Conservation (phyloP, 2,113 vertebrate species). For the Ammodytes dubius region DNA sequence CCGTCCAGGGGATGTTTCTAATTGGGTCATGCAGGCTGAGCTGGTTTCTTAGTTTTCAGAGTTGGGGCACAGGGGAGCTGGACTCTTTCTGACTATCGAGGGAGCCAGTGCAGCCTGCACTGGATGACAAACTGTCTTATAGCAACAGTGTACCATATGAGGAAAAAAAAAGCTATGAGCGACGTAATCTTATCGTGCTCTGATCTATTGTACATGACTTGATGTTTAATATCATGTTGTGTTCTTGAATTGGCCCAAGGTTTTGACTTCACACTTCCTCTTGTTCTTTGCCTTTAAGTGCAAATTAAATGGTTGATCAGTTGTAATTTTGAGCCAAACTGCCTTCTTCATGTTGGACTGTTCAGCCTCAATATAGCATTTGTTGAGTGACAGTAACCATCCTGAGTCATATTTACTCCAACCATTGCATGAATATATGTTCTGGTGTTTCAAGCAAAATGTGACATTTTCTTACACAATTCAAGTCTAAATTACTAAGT, state of each 20-base stretch:
- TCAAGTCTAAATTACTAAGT: neutral
- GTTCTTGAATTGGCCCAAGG: neutral
- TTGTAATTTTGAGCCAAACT: neutral
- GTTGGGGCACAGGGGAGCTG: slow-evolving; percentile 73
- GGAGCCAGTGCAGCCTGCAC: slow-evolving; percentile 53
- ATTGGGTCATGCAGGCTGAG: slow-evolving; percentile 76
- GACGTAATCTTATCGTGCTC: neutral
- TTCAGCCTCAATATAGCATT: no score
- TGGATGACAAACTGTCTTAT: slow-evolving; percentile 24
- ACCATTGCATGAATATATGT: neutral
- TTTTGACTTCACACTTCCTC: neutral
- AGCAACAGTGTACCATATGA: slow-evolving; percentile 2
- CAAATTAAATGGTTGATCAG: neutral
- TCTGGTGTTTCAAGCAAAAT: slow-evolving; percentile 17
- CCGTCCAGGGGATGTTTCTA: slow-evolving; percentile 65
- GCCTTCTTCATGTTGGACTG: neutral
- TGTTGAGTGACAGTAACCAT: neutral
- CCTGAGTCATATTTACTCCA: neutral
- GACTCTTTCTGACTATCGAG: slow-evolving; percentile 74
- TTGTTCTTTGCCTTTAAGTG: neutral
- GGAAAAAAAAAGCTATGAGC: neutral
- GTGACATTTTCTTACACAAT: neutral
- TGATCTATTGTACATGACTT: neutral
- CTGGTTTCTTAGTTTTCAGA: slow-evolving; percentile 77
- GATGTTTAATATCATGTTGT: neutral